Percentiles rank a stretch among this genome's conserved stretches.
Conservation (phyloP, 1,140 invertebrate species). For the Drosophila pallidifrons region DNA sequence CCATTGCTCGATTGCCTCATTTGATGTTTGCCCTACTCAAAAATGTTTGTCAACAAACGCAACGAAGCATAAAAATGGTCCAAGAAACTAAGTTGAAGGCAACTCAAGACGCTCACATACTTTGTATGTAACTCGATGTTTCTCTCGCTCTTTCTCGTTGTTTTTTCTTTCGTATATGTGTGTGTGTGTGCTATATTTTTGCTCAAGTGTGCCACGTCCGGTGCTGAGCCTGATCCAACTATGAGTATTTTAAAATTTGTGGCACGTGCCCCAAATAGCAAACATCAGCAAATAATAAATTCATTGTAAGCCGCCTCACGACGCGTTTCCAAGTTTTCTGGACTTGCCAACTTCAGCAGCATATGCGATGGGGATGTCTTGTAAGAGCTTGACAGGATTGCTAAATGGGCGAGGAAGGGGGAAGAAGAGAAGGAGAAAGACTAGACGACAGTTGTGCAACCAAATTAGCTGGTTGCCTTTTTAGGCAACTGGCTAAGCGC, state of each 20-base stretch:
- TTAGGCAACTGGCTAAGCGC: slow-evolving; percentile 26
- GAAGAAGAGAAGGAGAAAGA: neutral
- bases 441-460: slow-evolving; percentile 39
- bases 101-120: slow-evolving; percentile 26
- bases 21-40: slow-evolving; percentile 66
- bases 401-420: no score
- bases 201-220: slow-evolving; percentile 68
- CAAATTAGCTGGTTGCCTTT: slow-evolving; percentile 63
- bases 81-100: slow-evolving; percentile 28
- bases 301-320: slow-evolving; percentile 65
- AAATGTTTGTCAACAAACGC: slow-evolving; percentile 80
- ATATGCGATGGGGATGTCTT: neutral
- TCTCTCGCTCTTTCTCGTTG: neutral
- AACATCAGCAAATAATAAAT: slow-evolving; percentile 85
- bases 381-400: neutral
- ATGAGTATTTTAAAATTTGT: slow-evolving; percentile 78
- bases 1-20: slow-evolving; percentile 44
- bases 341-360: neutral
- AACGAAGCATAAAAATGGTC: slow-evolving; percentile 74
- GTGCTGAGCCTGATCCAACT: slow-evolving; percentile 49
- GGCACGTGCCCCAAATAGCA: slow-evolving; percentile 82
- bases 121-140: neutral
- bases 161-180: slow-evolving; percentile 11
- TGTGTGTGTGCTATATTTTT: slow-evolving; percentile 58
- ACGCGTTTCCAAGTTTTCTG: slow-evolving; percentile 17